A percentile compares a stretch with the other conserved stretches of the same genome.
Evolutionary conservation across 2,797 vertebrate genomes (phyloP).

Genomic region (Pipistrellus nathusii): DNA sequence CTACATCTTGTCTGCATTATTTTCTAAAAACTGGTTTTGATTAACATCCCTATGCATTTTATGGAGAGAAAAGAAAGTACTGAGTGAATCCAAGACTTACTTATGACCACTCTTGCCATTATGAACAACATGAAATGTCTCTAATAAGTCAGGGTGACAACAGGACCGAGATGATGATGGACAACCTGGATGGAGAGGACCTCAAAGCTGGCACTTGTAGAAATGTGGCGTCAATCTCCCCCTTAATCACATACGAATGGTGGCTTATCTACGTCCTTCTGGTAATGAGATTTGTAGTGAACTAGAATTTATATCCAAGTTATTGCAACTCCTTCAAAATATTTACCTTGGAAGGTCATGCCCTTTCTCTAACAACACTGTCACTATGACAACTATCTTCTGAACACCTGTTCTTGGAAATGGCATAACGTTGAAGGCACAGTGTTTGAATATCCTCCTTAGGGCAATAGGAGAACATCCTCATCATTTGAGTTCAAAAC

Average conservation of each 20-base stretch:
- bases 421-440: not conserved
- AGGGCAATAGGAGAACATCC: not conserved
- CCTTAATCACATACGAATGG: not conserved
- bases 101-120: not conserved
- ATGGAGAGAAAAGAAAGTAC: constrained; percentile 39
- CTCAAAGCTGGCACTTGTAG: not conserved
- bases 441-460: not conserved
- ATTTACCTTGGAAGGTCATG: not conserved
- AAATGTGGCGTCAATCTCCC: not conserved
- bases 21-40: constrained; percentile 57
- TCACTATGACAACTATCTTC: not conserved
- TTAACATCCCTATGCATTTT: constrained; percentile 27
- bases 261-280: not conserved
- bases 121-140: not conserved
- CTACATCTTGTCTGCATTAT: constrained; percentile 39
- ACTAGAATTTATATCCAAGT: constrained; percentile 14
- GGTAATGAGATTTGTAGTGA: constrained; percentile 24
- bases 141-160: not conserved
- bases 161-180: not conserved
- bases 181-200: not conserved
- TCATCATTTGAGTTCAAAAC: not conserved
- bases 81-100: constrained; percentile 41
- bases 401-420: not conserved
- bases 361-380: constrained; percentile 3
- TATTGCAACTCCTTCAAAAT: constrained; percentile 32